phyloP scores from a whole-genome alignment of 2,797 vertebrate genomes.

The Iguana delicatissima region DNA sequence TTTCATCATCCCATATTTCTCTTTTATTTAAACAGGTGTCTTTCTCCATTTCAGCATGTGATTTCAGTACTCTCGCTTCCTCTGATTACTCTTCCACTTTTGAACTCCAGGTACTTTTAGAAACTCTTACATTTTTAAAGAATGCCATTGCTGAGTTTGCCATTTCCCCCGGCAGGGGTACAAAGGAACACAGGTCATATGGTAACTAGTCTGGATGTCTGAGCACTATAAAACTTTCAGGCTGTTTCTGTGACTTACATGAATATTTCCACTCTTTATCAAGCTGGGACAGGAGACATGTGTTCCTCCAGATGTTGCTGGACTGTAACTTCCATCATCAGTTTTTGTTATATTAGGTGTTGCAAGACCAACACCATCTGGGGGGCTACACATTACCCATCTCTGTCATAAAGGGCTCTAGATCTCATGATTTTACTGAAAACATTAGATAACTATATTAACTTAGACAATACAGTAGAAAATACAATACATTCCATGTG shows the following conservation, averaged over 20 bases:
- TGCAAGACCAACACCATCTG: not conserved
- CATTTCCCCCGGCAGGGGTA: not conserved
- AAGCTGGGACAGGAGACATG: not conserved
- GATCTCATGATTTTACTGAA: not conserved
- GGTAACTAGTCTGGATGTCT: not conserved
- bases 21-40: not conserved
- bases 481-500: not conserved
- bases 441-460: not conserved
- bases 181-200: not conserved
- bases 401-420: not conserved
- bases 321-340: not conserved
- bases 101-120: not conserved
- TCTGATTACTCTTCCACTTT: not conserved
- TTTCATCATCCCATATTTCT: not conserved
- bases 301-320: not conserved
- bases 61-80: not conserved
- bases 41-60: not conserved
- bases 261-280: not conserved
- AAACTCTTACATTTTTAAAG: not conserved
- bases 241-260: not conserved
- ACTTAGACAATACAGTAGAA: not conserved
- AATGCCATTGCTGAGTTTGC: not conserved
- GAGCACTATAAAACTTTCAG: not conserved
- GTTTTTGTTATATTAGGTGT: not conserved
- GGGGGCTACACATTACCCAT: not conserved